phyloP scores from a whole-genome alignment of 2,797 vertebrate genomes.

The Dicrostonyx torquatus region DNA sequence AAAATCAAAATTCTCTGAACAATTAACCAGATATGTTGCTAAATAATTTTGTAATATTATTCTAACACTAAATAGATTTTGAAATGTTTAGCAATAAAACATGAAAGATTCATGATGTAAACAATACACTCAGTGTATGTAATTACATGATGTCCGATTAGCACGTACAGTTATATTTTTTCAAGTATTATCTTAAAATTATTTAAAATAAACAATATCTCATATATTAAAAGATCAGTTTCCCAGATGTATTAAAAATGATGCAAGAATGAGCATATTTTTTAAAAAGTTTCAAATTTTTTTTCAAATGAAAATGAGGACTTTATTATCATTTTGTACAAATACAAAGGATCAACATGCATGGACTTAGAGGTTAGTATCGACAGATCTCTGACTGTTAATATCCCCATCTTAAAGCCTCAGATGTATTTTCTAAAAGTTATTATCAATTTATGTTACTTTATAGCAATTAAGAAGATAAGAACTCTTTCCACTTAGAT shows the following conservation, averaged over 20 bases:
- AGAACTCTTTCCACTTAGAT: slow-evolving; percentile 11
- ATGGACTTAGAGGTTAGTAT: fast-evolving
- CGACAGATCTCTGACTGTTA: not conserved
- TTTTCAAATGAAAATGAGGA: not conserved
- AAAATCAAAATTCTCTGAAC: not conserved
- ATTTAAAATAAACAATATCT: not conserved
- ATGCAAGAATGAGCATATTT: not conserved
- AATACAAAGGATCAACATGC: not conserved
- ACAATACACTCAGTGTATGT: not conserved
- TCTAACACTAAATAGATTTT: not conserved
- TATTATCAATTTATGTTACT: not conserved
- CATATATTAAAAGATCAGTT: slow-evolving; percentile 13
- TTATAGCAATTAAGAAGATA: slow-evolving; percentile 4
- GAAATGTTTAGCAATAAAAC: not conserved
- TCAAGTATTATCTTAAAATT: not conserved
- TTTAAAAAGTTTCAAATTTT: slow-evolving; percentile 7
- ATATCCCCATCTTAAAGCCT: not conserved
- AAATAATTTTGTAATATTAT: not conserved
- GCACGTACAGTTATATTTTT: not conserved
- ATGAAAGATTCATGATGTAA: not conserved
- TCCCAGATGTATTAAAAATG: not conserved
- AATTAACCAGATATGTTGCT: not conserved
- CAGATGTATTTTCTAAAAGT: not conserved
- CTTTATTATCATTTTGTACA: not conserved
- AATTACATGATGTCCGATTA: not conserved